Conservation (phyloP, 2,888 invertebrate species). For the Pyralis farinalis region DNA sequence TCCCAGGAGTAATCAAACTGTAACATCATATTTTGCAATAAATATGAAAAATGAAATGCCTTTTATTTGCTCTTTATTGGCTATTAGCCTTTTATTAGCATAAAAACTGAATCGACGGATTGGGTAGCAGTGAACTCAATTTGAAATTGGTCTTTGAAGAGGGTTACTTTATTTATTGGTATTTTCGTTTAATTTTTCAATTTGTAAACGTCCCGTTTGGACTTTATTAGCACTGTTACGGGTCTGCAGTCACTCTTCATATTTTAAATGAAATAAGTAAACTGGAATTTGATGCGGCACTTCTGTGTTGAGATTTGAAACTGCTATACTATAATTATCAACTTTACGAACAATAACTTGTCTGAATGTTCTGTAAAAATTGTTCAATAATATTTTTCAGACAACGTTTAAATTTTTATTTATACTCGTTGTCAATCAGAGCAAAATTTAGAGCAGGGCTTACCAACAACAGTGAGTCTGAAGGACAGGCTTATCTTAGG, state of each 20-base stretch:
- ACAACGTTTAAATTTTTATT: no score
- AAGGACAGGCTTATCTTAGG: slow-evolving; percentile 92
- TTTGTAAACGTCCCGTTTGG: background rate
- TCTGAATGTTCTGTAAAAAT: no score
- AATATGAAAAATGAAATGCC: slow-evolving; percentile 1
- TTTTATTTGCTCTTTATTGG: slow-evolving; percentile 1
- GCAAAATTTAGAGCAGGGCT: slow-evolving; percentile 59
- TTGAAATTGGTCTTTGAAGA: background rate
- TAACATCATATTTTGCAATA: background rate
- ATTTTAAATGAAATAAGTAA: no score
- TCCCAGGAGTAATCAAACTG: background rate
- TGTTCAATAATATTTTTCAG: no score
- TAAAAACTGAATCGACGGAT: background rate
- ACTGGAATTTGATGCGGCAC: no score
- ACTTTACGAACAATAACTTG: no score
- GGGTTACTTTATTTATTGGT: background rate
- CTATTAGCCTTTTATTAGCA: background rate
- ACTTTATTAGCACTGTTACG: background rate
- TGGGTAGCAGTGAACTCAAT: background rate
- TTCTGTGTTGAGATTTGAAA: no score
- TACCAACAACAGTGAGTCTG: slow-evolving; percentile 89
- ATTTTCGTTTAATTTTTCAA: background rate
- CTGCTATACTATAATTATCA: no score
- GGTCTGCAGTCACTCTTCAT: no score
- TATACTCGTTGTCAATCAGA: no score